Conservation (phyloP, 2,888 invertebrate species). For the Danaus chrysippus region DNA sequence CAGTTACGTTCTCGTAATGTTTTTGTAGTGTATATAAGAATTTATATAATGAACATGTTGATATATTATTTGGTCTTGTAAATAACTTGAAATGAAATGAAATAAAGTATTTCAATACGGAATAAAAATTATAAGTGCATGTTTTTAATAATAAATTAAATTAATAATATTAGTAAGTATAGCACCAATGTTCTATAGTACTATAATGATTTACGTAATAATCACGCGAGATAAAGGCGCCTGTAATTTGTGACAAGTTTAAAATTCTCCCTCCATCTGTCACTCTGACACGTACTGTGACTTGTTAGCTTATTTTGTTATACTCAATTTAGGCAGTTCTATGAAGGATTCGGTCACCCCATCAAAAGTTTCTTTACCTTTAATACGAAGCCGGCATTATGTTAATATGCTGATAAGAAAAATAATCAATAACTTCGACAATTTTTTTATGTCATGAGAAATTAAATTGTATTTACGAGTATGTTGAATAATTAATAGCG, state of each 20-base stretch:
- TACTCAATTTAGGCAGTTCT: conserved; percentile 17
- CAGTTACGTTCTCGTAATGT: too few relatives aligned
- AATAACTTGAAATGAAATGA: too few relatives aligned
- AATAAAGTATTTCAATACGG: too few relatives aligned
- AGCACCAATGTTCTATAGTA: not conserved
- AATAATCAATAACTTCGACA: too few relatives aligned
- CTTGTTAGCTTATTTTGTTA: conserved; percentile 22
- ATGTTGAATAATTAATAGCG: too few relatives aligned
- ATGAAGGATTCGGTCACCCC: not conserved
- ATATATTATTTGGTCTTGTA: too few relatives aligned
- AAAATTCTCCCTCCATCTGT: conserved; percentile 35
- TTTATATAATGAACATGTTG: too few relatives aligned
- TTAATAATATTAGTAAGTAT: not conserved
- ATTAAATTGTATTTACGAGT: too few relatives aligned
- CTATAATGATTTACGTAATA: conserved; percentile 22
- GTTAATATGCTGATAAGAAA: too few relatives aligned
- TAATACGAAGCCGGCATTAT: not conserved
- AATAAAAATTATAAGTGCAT: not conserved
- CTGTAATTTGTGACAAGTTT: conserved; percentile 39
- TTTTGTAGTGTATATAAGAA: too few relatives aligned
- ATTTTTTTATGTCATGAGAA: too few relatives aligned
- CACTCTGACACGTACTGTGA: conserved; percentile 30
- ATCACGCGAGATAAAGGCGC: conserved; percentile 24
- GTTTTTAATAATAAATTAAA: not conserved
- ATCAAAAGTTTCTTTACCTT: conserved; percentile 4